These are phyloP conservation scores for Enteromius unitaeniatus DNA, from an alignment of 2,797 vertebrate species.

Conservation along the genomic window DNA sequence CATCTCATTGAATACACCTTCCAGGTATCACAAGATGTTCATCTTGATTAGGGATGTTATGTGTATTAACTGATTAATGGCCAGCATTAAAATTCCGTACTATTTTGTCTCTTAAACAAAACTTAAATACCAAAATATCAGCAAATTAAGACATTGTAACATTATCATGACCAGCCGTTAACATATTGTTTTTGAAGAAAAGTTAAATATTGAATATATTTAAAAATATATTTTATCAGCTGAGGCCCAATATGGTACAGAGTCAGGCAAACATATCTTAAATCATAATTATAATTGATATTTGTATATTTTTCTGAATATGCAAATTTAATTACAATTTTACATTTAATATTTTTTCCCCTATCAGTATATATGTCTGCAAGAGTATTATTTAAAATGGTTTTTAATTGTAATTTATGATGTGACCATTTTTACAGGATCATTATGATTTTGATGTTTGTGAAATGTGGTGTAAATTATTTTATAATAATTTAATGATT, in stretches of 20 bases:
- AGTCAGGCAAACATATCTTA: background rate
- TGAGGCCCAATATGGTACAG: background rate
- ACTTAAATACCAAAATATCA: background rate
- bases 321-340: too few species aligned
- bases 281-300: background rate
- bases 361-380: background rate
- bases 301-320: background rate
- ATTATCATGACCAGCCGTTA: background rate
- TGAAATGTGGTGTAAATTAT: too few species aligned
- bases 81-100: background rate
- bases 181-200: background rate
- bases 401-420: background rate
- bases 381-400: background rate
- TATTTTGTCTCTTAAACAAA: background rate
- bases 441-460: too few species aligned
- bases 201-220: background rate
- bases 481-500: too few species aligned
- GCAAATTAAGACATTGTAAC: background rate
- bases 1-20: conserved; percentile 92
- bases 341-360: too few species aligned
- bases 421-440: background rate
- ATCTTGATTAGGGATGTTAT: background rate
- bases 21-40: conserved; percentile 79
- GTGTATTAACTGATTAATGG: too few species aligned
- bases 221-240: background rate